Percentiles rank a stretch among this genome's conserved stretches.
These are phyloP conservation scores for Eriocheir sinensis DNA, from an alignment of 1,140 invertebrate species.

Conservation along the genomic window DNA sequence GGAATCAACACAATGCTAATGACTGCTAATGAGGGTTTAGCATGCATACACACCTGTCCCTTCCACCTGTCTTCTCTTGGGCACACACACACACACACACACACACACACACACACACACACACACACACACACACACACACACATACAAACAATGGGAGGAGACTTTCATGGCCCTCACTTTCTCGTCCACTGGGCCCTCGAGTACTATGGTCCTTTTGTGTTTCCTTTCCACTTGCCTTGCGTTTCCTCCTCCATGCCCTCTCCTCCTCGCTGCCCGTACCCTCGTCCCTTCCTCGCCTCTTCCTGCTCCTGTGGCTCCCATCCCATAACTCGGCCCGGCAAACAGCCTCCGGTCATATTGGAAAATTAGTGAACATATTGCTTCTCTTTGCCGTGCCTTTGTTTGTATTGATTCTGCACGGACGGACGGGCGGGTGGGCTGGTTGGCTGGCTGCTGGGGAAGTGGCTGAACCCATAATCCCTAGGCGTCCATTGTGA, in stretches of 20 bases:
- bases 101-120: background rate
- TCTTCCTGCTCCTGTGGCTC: background rate
- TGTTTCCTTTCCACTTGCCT: background rate
- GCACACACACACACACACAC: background rate
- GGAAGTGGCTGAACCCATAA: too few relatives aligned
- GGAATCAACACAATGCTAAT: background rate
- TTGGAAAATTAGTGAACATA: constrained; percentile 16
- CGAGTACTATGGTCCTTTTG: background rate
- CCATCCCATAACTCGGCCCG: background rate
- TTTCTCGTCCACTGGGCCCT: background rate
- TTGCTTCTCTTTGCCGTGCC: background rate
- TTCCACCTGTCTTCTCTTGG: too few relatives aligned
- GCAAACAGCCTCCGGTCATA: background rate
- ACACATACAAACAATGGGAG: background rate
- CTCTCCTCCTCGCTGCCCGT: background rate
- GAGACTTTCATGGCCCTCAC: too few relatives aligned
- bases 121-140: constrained; percentile 14
- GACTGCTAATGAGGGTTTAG: background rate
- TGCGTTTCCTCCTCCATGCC: background rate
- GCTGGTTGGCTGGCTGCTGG: too few relatives aligned
- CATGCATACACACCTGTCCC: background rate
- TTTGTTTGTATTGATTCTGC: background rate
- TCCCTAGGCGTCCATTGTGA: too few relatives aligned
- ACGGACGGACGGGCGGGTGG: too few relatives aligned
- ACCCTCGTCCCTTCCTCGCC: background rate